phyloP scores from a whole-genome alignment of 1,140 invertebrate species.

The Dendroctonus valens region DNA sequence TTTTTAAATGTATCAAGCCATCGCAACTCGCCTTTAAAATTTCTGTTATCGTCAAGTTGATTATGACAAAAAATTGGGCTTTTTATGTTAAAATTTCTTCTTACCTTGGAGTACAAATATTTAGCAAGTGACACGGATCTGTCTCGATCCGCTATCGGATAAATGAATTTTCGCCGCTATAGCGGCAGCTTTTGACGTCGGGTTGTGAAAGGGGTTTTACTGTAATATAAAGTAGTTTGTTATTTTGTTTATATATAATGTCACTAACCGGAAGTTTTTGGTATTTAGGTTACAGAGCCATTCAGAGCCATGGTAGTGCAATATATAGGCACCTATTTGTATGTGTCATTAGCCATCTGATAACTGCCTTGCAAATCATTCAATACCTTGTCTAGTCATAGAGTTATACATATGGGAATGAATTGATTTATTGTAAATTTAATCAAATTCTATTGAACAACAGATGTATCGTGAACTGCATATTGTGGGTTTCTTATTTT shows the following conservation, averaged over 20 bases:
- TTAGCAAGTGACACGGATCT: too few relatives aligned
- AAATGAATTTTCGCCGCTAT: not conserved
- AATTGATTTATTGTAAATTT: conserved; percentile 15
- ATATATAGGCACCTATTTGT: conserved; percentile 43
- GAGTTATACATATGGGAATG: conserved; percentile 7
- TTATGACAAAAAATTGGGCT: too few relatives aligned
- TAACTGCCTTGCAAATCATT: conserved; percentile 2
- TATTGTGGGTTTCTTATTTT: conserved; percentile 24
- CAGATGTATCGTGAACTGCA: conserved; percentile 32
- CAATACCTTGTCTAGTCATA: conserved; percentile 1
- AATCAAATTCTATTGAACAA: conserved; percentile 30
- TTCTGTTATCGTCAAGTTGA: too few relatives aligned
- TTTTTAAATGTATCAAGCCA: too few relatives aligned
- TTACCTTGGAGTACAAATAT: too few relatives aligned
- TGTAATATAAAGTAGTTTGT: too few relatives aligned
- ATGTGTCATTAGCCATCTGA: conserved; percentile 28
- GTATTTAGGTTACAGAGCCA: conserved; percentile 39
- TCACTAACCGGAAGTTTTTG: conserved; percentile 38
- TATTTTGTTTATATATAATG: too few relatives aligned
- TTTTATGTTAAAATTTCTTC: too few relatives aligned
- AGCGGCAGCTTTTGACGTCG: not conserved
- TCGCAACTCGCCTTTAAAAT: too few relatives aligned
- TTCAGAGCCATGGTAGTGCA: conserved; percentile 45
- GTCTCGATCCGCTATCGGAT: too few relatives aligned
- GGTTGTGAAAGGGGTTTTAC: not conserved